A percentile compares a stretch with the other conserved stretches of the same genome.
Conservation (phyloP, 2,797 vertebrate genomes). For the Semotilus atromaculatus region DNA sequence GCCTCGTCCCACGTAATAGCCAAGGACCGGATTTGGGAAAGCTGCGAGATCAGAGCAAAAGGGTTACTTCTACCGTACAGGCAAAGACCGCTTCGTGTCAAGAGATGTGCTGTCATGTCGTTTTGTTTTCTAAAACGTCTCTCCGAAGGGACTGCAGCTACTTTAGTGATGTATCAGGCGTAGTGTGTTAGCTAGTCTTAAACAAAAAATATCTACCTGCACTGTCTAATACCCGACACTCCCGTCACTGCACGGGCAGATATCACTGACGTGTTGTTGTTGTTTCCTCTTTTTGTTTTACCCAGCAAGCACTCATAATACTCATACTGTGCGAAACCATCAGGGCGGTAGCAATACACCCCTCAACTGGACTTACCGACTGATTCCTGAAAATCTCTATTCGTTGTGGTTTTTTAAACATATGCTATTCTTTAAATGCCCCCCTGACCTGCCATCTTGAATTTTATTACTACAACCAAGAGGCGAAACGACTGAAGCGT, state of each 20-base stretch:
- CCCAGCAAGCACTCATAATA: conserved; percentile 29
- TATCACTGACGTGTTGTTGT: conserved; percentile 44
- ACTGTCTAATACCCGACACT: conserved; percentile 41
- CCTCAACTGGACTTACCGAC: conserved; percentile 11
- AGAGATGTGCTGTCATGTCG: conserved; percentile 54
- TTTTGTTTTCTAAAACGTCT: conserved; percentile 60
- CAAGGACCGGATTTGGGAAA: conserved; percentile 17
- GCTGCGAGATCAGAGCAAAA: conserved; percentile 7
- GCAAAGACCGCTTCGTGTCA: conserved; percentile 57
- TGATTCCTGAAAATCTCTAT: not conserved
- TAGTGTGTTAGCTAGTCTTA: conserved; percentile 60
- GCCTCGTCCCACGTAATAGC: conserved; percentile 2
- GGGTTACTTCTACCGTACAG: conserved; percentile 31
- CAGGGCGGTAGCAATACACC: conserved; percentile 69
- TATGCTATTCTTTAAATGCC: conserved; percentile 49
- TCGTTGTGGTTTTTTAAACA: not conserved
- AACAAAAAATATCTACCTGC: conserved; percentile 60
- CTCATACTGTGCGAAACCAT: conserved; percentile 32
- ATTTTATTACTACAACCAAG: conserved; percentile 49
- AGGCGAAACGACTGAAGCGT: conserved; percentile 40
- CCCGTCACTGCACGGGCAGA: conserved; percentile 29
- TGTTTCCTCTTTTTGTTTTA: conserved; percentile 44
- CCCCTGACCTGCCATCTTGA: conserved; percentile 54
- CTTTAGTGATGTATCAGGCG: conserved; percentile 59
- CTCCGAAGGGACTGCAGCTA: conserved; percentile 62